A percentile compares a stretch with the other conserved stretches of the same genome.
Evolutionary conservation across 2,113 vertebrate genomes (phyloP).

Genomic region (Tupaia tana): DNA sequence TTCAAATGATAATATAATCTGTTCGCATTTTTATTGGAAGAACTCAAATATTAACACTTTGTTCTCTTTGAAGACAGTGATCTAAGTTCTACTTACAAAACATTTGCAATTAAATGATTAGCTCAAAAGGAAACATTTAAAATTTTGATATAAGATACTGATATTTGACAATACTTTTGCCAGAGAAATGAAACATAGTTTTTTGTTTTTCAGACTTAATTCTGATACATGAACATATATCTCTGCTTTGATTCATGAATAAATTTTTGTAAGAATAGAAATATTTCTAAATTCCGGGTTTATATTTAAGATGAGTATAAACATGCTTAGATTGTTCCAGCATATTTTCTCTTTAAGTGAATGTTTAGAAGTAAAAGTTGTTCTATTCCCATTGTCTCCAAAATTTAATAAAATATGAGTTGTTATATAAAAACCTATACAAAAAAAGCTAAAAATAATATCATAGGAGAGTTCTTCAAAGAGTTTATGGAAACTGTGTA

Average conservation of each 20-base stretch:
- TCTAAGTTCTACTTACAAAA: conserved; percentile 35
- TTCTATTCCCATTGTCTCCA: neutral
- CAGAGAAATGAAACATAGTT: conserved; percentile 26
- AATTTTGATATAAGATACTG: conserved; percentile 24
- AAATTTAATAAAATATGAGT: neutral
- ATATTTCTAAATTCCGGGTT: neutral
- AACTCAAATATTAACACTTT: conserved; percentile 47
- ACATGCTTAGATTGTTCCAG: conserved; percentile 7
- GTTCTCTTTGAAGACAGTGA: conserved; percentile 36
- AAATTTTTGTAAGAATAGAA: conserved; percentile 43
- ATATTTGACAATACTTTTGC: conserved; percentile 21
- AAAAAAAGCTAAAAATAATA: neutral
- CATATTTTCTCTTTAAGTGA: neutral
- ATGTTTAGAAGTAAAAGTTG: neutral
- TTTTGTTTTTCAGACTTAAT: conserved; percentile 34
- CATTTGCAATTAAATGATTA: conserved; percentile 44
- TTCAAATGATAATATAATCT: conserved; percentile 66
- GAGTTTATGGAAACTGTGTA: too few relatives aligned
- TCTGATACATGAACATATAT: neutral
- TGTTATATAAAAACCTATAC: neutral
- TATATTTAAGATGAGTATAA: conserved; percentile 27
- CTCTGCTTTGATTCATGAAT: neutral
- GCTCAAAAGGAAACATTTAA: conserved; percentile 28
- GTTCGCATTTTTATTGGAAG: conserved; percentile 54
- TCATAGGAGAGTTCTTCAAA: neutral